phyloP scores from a whole-genome alignment of 2,113 vertebrate species.

The Crotalus tigris region DNA sequence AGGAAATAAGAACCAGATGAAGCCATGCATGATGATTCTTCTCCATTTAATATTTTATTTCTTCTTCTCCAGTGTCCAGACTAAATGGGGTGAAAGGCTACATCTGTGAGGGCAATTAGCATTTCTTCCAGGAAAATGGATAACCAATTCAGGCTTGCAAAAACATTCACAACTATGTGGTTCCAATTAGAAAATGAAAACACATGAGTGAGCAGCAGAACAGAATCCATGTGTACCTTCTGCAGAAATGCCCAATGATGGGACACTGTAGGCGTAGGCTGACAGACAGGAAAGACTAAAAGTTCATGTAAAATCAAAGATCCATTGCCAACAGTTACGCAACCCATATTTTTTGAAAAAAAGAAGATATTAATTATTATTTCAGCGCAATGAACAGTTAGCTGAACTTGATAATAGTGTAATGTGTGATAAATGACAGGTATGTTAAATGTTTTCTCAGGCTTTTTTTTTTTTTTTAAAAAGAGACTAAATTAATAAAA shows the following conservation, averaged over 20 bases:
- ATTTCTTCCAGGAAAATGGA: slow-evolving; percentile 21
- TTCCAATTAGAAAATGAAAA: slow-evolving; percentile 31
- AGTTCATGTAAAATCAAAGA: slow-evolving; percentile 40
- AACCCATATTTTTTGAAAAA: slow-evolving; percentile 36
- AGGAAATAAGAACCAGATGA: not conserved
- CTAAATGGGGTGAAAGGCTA: slow-evolving; percentile 1
- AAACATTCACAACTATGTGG: slow-evolving; percentile 15
- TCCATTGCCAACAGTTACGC: slow-evolving; percentile 39
- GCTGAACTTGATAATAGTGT: slow-evolving; percentile 52
- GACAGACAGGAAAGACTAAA: not conserved
- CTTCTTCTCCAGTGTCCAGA: slow-evolving; percentile 1
- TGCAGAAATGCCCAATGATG: not conserved
- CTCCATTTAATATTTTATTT: not conserved
- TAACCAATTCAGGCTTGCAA: slow-evolving; percentile 15
- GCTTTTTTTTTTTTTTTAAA: not conserved
- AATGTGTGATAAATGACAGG: slow-evolving; percentile 47
- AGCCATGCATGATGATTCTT: not conserved
- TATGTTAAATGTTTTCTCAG: slow-evolving; percentile 48
- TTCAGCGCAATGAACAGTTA: slow-evolving; percentile 42
- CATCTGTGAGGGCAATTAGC: not conserved
- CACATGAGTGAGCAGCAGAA: slow-evolving; percentile 34
- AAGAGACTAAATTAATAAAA: slow-evolving; percentile 45
- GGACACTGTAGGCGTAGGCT: slow-evolving; percentile 26
- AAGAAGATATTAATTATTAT: slow-evolving; percentile 58
- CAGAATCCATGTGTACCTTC: not conserved